phyloP scores from a whole-genome alignment of 2,797 vertebrate species.

The Chelmon rostratus region DNA sequence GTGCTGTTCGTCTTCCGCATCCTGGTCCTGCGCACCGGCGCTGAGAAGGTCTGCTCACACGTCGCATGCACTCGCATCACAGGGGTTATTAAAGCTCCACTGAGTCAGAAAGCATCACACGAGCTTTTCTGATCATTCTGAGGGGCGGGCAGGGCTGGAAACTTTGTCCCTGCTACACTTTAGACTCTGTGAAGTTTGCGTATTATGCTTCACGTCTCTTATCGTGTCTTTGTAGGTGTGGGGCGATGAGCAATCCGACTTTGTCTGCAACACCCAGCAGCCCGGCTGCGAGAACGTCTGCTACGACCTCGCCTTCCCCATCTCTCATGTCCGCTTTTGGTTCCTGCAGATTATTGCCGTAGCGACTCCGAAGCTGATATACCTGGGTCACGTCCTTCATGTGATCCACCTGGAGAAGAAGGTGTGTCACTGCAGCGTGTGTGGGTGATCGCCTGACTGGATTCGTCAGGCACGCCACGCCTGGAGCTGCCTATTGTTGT shows the following conservation, averaged over 20 bases:
- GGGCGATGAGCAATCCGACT: conserved; percentile 96
- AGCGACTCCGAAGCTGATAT: conserved; percentile 84
- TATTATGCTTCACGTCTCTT: no score
- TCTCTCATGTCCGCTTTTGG: conserved; percentile 97
- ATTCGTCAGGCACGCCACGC: neutral
- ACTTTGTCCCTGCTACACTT: neutral
- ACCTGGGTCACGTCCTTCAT: conserved; percentile 86
- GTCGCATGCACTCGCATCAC: no score
- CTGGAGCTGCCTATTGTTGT: neutral
- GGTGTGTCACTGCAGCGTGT: conserved; percentile 56
- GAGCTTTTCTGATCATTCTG: neutral
- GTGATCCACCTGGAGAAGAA: conserved; percentile 92
- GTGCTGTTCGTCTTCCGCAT: conserved; percentile 97
- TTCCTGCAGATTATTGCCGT: conserved; percentile 94
- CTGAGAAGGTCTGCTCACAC: conserved; percentile 85
- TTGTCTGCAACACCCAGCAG: conserved; percentile 94
- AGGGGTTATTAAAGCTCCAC: neutral
- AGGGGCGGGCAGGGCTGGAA: no score
- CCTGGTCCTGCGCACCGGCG: conserved; percentile 91
- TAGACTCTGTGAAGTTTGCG: neutral
- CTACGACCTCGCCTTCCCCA: conserved; percentile 95
- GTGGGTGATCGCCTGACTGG: neutral
- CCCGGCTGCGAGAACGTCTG: conserved; percentile 96
- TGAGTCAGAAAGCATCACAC: neutral
- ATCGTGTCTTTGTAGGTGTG: conserved; percentile 82